Evolutionary conservation across 2,888 invertebrate genomes (phyloP), one percentile per base, ranked within the genome.

Genomic region (Rhopalosiphum nymphaeae): DNA sequence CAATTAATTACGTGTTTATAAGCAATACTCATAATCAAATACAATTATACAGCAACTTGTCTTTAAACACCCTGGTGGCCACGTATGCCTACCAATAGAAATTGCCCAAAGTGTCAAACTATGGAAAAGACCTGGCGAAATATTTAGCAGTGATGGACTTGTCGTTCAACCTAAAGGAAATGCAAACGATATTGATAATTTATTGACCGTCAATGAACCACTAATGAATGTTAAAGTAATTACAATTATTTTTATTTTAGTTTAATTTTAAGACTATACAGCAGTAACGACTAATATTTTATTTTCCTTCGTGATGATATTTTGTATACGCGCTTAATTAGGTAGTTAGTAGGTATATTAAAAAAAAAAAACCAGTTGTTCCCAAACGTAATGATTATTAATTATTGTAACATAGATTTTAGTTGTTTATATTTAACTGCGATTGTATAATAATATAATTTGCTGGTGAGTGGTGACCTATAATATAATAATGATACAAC

Each of bases 181-280:
- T 11, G 25, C 29, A 42, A 67, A 53, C 42, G 90, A 94, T n/a
- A 36, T 94, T 5, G 49, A 61, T 21, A n/a, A 86, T 61, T 61
- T 94, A 29, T 46, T 94, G 90, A 29, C 90, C 61, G 42, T 42
- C 1, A 94, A 94, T 36, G 61, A 91, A 42, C 7, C 29, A 16
- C 56, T 94, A 21, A 94, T 94, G 61, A 26, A 94, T 49, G 86
- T 94, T 29, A 57, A 94, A 67, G 93, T 94, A 94, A 61, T 85
- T 10, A 56, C 49, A 57, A 61, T 10, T 10, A 36, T 36, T 78
- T 78, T 78, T 78, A 78, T 78, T n/a, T 44, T 29, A 44, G 29
- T 46, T 85, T n/a, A 44, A 86, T 16, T 46, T 29, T 44, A 85
- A 85, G 67, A n/a, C n/a, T 11, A 61, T 21, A 16, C 44, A 46